Conservation (phyloP, 1,140 invertebrate genomes). For the Chymomyza costata region DNA sequence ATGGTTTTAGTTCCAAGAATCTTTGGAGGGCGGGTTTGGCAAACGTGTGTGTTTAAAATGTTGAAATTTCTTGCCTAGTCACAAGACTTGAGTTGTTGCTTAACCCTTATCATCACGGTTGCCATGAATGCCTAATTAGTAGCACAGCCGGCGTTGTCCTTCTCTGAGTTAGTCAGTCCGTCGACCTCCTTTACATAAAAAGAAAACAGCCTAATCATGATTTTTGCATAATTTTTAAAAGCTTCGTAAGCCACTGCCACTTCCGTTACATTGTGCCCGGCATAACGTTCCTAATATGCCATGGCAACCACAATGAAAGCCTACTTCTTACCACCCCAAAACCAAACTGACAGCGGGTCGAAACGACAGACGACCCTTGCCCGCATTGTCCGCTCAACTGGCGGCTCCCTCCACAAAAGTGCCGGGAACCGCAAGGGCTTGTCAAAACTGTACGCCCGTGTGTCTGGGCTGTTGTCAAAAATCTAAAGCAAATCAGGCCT, state of each 20-base stretch:
- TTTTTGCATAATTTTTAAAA: conserved; percentile 67
- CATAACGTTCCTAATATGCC: too few relatives aligned
- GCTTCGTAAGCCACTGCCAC: conserved; percentile 25
- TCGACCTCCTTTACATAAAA: conserved; percentile 6
- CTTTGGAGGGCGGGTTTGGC: conserved; percentile 33
- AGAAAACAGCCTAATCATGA: conserved; percentile 61
- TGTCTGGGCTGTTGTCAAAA: conserved; percentile 20
- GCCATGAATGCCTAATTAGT: conserved; percentile 60
- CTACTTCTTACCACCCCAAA: too few relatives aligned
- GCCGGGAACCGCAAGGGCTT: too few relatives aligned
- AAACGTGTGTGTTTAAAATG: conserved; percentile 7
- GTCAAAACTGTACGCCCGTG: conserved; percentile 9
- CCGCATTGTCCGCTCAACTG: too few relatives aligned
- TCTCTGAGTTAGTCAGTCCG: conserved; percentile 1
- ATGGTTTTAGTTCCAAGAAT: too few relatives aligned
- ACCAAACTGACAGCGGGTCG: too few relatives aligned
- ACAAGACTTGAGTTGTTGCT: neutral
- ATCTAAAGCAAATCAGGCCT: conserved; percentile 36
- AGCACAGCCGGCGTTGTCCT: conserved; percentile 7
- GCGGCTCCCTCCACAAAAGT: conserved; percentile 10
- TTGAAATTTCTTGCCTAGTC: conserved; percentile 26
- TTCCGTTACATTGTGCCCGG: too few relatives aligned
- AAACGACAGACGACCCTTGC: too few relatives aligned
- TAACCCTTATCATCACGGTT: too few relatives aligned
- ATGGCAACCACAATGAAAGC: conserved; percentile 27